These are phyloP conservation scores for Orbicella faveolata DNA, from an alignment of 64 coral and sea anemone species.

Conservation along the genomic window DNA sequence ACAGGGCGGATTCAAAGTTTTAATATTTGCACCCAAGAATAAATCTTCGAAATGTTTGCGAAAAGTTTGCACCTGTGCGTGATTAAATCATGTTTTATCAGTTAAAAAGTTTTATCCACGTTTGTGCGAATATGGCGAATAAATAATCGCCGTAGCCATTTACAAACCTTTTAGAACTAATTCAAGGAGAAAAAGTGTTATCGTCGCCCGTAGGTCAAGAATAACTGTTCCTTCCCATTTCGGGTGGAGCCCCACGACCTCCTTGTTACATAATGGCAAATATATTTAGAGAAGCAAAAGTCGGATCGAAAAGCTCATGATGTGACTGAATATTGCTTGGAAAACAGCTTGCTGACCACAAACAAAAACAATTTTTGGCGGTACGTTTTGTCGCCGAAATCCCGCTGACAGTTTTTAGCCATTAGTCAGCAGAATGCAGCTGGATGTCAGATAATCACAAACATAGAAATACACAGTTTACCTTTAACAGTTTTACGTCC, in stretches of 20 bases:
- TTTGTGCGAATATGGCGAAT: too few species aligned
- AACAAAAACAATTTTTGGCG: neutral
- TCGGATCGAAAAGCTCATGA: neutral
- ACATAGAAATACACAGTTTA: neutral
- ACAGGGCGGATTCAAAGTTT: too few species aligned
- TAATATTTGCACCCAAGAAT: too few species aligned
- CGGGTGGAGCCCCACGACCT: neutral
- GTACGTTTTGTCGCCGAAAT: neutral
- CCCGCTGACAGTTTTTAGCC: neutral
- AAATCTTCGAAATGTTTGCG: too few species aligned
- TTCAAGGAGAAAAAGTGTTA: neutral
- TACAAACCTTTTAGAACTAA: too few species aligned
- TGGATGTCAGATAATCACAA: neutral
- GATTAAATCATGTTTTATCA: too few species aligned
- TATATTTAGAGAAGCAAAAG: neutral
- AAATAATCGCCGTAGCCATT: too few species aligned
- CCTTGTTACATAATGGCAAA: neutral
- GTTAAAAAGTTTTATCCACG: too few species aligned
- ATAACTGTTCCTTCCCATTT: neutral
- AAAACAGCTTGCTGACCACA: neutral
- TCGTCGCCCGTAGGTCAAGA: neutral
- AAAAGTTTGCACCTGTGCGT: too few species aligned
- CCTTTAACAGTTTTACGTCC: neutral
- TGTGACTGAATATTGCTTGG: neutral
- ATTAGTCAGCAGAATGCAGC: neutral